Percentiles rank a stretch among this genome's conserved stretches.
Evolutionary conservation across 2,888 invertebrate genomes (phyloP).

Genomic region (Metellina segmentata): DNA sequence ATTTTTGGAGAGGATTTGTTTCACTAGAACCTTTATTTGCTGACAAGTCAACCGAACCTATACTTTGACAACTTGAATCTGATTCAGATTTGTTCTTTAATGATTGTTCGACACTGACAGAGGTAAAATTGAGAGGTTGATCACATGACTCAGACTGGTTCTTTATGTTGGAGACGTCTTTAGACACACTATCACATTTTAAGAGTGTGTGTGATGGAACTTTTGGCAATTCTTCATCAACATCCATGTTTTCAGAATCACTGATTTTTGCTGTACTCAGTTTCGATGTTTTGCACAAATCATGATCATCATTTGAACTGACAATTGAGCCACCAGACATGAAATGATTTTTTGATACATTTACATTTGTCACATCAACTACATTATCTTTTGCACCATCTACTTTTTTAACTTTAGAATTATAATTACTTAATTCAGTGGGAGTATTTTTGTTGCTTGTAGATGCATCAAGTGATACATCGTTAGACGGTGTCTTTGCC

Average conservation of each 20-base stretch:
- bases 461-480: neutral
- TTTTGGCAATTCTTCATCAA: neutral
- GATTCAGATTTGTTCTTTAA: neutral
- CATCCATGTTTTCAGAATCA: conserved; percentile 12
- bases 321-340: conserved; percentile 26
- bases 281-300: neutral
- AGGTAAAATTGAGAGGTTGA: neutral
- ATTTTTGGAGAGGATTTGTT: conserved; percentile 38
- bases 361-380: neutral
- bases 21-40: conserved; percentile 1
- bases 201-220: neutral
- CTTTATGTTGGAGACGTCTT: neutral
- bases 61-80: neutral
- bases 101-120: conserved; percentile 1
- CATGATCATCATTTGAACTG: conserved; percentile 5
- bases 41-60: neutral
- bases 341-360: conserved; percentile 16
- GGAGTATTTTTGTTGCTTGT: neutral
- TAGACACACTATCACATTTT: neutral
- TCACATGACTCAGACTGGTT: neutral
- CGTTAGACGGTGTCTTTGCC: neutral
- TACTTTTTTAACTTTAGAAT: neutral
- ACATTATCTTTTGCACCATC: neutral
- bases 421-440: neutral
- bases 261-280: neutral